Percentiles rank a stretch among this genome's conserved stretches.
Evolutionary conservation across 2,113 vertebrate genomes (phyloP).

Genomic region (Candoia aspera): DNA sequence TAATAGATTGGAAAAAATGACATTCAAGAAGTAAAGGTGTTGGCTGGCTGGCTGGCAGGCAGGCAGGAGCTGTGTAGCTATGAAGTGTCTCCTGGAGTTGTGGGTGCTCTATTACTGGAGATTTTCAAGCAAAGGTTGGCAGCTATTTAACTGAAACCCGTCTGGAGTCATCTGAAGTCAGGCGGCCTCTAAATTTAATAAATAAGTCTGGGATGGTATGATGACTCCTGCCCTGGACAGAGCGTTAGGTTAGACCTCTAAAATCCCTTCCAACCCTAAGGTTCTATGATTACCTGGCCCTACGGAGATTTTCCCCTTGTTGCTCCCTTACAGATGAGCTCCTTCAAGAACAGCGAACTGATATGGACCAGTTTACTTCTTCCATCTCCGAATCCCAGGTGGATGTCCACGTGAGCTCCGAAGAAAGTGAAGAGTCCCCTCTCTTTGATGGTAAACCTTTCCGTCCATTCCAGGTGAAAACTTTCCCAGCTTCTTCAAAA

Average conservation of each 20-base stretch:
- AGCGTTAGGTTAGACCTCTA: background rate
- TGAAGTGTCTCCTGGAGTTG: background rate
- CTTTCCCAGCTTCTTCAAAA: conserved; percentile 84
- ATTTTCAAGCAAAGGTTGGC: background rate
- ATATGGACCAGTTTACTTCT: conserved; percentile 94
- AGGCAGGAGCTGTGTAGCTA: background rate
- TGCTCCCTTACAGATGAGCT: conserved; percentile 82
- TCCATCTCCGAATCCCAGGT: conserved; percentile 91
- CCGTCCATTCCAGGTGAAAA: conserved; percentile 89
- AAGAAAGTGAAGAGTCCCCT: conserved; percentile 87
- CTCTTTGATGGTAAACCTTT: conserved; percentile 83
- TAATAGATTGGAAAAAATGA: background rate
- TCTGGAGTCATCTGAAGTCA: background rate
- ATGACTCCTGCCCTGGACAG: background rate
- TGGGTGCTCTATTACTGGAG: background rate
- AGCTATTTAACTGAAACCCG: background rate
- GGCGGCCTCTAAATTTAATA: background rate
- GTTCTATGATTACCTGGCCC: background rate
- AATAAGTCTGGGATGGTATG: background rate
- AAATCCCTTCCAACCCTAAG: background rate
- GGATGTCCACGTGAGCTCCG: conserved; percentile 88
- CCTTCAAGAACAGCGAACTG: conserved; percentile 91
- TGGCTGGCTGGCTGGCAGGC: too few species aligned
- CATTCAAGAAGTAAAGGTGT: background rate
- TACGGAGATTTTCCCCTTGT: background rate